Evolutionary conservation across 2,797 vertebrate species (phyloP).

Genomic region (Sebastes iracundus): DNA sequence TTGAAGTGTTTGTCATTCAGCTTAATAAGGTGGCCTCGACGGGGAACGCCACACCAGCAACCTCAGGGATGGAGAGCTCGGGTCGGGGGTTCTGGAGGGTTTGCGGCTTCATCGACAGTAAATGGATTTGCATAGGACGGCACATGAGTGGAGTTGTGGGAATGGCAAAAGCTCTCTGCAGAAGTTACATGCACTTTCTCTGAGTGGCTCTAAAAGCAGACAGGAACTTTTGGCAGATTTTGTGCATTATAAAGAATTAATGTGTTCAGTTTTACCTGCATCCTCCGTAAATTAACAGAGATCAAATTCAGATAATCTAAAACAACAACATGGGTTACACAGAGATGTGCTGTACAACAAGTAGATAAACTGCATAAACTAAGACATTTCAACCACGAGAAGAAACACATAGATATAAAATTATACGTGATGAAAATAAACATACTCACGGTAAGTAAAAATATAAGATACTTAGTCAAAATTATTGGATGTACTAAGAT

Average conservation of each 20-base stretch:
- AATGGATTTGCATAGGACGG: slow-evolving; percentile 39
- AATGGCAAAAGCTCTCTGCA: slow-evolving; percentile 20
- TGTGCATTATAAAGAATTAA: not conserved
- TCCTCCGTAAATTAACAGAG: not conserved
- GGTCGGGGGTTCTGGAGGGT: slow-evolving; percentile 38
- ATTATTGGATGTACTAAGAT: not conserved
- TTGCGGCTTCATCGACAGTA: slow-evolving; percentile 24
- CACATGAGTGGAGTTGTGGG: slow-evolving; percentile 22
- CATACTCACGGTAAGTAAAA: not conserved
- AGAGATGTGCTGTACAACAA: not conserved
- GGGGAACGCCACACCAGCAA: slow-evolving; percentile 53
- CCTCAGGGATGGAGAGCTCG: slow-evolving; percentile 39
- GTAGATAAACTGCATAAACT: not conserved
- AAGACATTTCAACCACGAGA: not conserved
- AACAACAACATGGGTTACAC: not conserved
- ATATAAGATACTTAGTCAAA: not conserved
- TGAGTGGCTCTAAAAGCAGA: not conserved
- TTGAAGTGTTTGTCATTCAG: slow-evolving; percentile 73
- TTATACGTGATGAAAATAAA: not conserved
- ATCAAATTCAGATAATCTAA: not conserved
- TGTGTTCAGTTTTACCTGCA: not conserved
- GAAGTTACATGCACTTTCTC: not conserved
- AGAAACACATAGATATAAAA: not conserved
- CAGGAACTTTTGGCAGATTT: not conserved
- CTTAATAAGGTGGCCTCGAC: slow-evolving; percentile 64